Base-by-base conservation (phyloP, 2,113 vertebrate genomes). In the Otus sunia region DNA sequence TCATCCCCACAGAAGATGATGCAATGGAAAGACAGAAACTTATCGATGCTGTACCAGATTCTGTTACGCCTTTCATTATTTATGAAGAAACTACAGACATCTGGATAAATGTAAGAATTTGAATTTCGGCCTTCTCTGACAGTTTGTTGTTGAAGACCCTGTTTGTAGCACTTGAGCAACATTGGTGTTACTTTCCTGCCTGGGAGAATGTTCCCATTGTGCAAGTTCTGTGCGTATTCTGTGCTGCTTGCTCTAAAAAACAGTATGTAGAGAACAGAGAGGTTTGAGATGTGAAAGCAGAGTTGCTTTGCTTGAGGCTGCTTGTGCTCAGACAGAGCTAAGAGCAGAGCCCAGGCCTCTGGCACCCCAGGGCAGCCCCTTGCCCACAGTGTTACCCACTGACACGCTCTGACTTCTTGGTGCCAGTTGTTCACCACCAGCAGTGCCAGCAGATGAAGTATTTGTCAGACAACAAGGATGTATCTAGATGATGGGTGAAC, bases 21-120 rank as follows among this genome's bases (percentile, higher is more conserved):
- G 98, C 97, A 90, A 98, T 98, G 97, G 98, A 98, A 87, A 97
- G 97, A 72, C 98, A 98, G 96, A 98, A 98, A 59, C 97, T 98
- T 69, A 97, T 98, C 9, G 96, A 98, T 78, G 97, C 97, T 23
- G 98, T 98, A 66, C 98, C 98, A 53, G 98, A 98, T 93, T 98
- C 96, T 85, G 97, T 98, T 87, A 98, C 98, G 5, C 98, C 98
- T 63, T 96, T 98, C 74, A 97, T 98, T 94, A 97, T 99, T 95
- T 98, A 98, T 86, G 98, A 99, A 95, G 98, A 99, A 95, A 98
- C 98, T 16, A 99, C 98, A 92, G 98, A 98, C 87, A 97, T 99
- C 97, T 99, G 98, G 98, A 98, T 99, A 98, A 99, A 98, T 62
- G 98, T 99, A 98, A 88, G 98, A 34, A 86, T 92, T 71, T 76